Evolutionary conservation across 2,113 vertebrate species (phyloP), one percentile per base, ranked within the genome.

Genomic region (Ammodytes marinus): DNA sequence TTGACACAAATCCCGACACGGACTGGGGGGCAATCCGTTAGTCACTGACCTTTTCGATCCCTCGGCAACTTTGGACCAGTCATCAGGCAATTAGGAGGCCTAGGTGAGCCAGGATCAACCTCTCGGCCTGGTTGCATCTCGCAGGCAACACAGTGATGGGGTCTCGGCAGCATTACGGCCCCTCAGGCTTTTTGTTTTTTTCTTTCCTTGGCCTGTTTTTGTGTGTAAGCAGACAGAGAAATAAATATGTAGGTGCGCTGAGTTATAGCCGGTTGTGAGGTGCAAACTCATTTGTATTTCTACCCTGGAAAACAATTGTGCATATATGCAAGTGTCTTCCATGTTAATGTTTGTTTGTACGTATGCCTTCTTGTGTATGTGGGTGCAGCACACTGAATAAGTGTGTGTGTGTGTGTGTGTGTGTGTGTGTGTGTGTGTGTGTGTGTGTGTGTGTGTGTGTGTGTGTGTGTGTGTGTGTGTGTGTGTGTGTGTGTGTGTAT

Each of bases 31-130:
- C 92, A 92, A 93, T 93, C 65, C 88, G 54, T 66, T 79, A 94
- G 90, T 91, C 87, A 74, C 68, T 89, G 87, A 94, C 91, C 93
- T 92, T 92, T 27, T 87, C 61, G 65, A 85, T 91, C 89, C 84
- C 59, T 60, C 54, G 76, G 78, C 52, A 93, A 83, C 89, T 91
- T 83, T 89, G 85, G 80, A 92, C 87, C 82, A 88, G 79, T 92
- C 87, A 76, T 89, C 69, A 79, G 80, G 87, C 86, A 92, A 93
- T 94, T 92, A 92, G 86, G 83, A 27, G 90, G 81, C 84, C 90
- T 86, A 91, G 91, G 91, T 92, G 88, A 91, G 90, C 68, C 63
- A 86, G 74, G 86, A 45, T 83, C 54, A 68, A 84, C 80, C 83
- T 82, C 79, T 77, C 74, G 58, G 74, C 69, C 83, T 35, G 78